Evolutionary conservation across 2,888 invertebrate genomes (phyloP), one percentile per base, ranked within the genome.

Genomic region (Anthrax anthrax): DNA sequence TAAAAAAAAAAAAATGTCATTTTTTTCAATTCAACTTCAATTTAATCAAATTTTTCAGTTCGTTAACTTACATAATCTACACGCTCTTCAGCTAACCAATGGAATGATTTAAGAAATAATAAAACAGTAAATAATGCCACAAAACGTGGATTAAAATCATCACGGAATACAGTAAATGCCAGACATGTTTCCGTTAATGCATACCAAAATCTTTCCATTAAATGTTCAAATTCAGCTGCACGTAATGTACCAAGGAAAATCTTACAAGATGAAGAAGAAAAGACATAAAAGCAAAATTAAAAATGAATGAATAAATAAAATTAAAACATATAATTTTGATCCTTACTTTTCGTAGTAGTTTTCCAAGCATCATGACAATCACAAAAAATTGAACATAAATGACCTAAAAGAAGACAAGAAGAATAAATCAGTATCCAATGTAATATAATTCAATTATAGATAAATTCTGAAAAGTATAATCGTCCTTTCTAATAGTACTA

Each of bases 161-260:
- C 98, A 61, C 96, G 77, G 70, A 97, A 97, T 12, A 97, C 94
- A 38, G 97, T 98, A 67, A 98, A 98, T 12, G 98, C 98, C 59
- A 99, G 72, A 70, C 98, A 98, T 18, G 98, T 98, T 73, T 99
- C 98, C n/a, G 97, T 96, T 50, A 99, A 84, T 9, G 98, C 97
- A 73, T 98, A 98, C 97, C 98, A 96, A 41, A 95, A 91, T 55
- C 95, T 77, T 67, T 98, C 98, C 66, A 96, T 86, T 59, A 98
- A 74, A 72, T 97, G 96, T 90, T 97, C 97, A 69, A 95, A 87
- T 74, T 97, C 97, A 40, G 95, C 92, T 47, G 95, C 84, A 57
- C 96, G 75, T 45, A 97, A 70, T 59, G 91, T 90, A 34, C 96
- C 96, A 72, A 97, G 91, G 72, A 97, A 97, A 67, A 80, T 71